phyloP scores from a whole-genome alignment of 2,888 invertebrate genomes.

The Yponomeuta malinellus region DNA sequence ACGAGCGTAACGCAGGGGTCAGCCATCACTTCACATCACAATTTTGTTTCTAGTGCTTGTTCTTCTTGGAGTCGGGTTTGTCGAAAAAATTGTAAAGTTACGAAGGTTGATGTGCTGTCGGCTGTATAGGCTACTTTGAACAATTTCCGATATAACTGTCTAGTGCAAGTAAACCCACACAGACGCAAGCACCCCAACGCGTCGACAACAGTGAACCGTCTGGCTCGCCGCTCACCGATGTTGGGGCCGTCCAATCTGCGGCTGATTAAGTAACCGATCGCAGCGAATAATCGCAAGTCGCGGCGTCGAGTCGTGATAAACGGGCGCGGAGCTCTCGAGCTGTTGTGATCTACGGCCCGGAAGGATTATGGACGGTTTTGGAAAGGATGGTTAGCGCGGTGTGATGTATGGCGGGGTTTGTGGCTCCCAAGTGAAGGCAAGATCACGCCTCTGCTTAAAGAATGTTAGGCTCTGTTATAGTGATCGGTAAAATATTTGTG shows the following conservation, averaged over 20 bases:
- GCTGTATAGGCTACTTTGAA: too few species aligned
- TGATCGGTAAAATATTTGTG: too few species aligned
- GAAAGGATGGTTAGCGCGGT: neutral
- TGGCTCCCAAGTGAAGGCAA: neutral
- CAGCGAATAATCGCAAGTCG: conserved; percentile 34
- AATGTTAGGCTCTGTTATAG: too few species aligned
- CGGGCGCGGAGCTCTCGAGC: neutral
- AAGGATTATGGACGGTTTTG: neutral
- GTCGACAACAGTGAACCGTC: neutral
- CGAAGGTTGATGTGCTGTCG: too few species aligned
- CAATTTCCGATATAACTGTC: too few species aligned
- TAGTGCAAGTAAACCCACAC: too few species aligned
- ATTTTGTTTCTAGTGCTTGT: too few species aligned
- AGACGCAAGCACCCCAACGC: neutral
- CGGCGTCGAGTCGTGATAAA: conserved; percentile 15
- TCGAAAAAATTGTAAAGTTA: too few species aligned
- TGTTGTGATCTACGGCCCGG: conserved; percentile 1
- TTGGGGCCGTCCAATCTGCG: conserved; percentile 29
- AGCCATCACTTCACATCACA: too few species aligned
- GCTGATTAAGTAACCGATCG: conserved; percentile 41
- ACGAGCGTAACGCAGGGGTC: too few species aligned
- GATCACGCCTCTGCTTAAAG: neutral
- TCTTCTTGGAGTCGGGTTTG: too few species aligned
- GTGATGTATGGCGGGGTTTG: neutral
- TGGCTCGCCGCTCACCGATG: neutral